Evolutionary conservation across 2,797 vertebrate genomes (phyloP), one percentile per base, ranked within the genome.

Genomic region (Lagothrix lagotricha): DNA sequence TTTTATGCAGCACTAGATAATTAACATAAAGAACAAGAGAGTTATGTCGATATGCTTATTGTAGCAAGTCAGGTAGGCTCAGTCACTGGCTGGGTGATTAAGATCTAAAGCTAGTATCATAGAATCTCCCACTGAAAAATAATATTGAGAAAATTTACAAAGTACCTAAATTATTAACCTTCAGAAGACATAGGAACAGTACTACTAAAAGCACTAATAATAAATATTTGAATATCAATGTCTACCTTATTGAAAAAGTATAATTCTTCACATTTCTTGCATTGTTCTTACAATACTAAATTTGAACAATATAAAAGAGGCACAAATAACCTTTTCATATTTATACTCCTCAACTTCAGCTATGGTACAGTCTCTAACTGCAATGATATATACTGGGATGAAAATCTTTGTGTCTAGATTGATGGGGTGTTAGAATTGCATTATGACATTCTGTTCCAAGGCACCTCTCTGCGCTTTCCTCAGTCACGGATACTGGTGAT

Each of bases 401-500:
- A 50, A 79, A 94, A n/a, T 30, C 28, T 14, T 67, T 87, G 75
- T 14, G 14, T 11, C 20, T 61, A 80, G 48, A 48, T 44, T 28
- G 39, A 10, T 6, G 30, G 22, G 26, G 12, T 52, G 4, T 20
- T 83, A 48, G 22, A 52, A 88, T 3, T 33, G n/a, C 58, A 28
- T 81, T 33, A 22, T 0, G 0, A 15, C 3, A 12, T 36, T 64
- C 85, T 30, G 7, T 7, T 70, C 57, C 50, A 1, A 36, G 30
- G 13, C 5, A 50, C 36, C 26, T 48, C 28, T 39, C 39, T 41
- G 14, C 1, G 14, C 30, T 30, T 14, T 28, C 48, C 39, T 80
- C 2, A 1, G 14, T 6, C 36, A 5, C 1, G 3, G 28, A 58
- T 1, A 5, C 46, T 1, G 30, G 46, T n/a, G 61, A 44, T 14